A percentile compares a stretch with the other conserved stretches of the same genome.
Evolutionary conservation across 2,888 invertebrate genomes (phyloP).

Genomic region (Gari tellinella): DNA sequence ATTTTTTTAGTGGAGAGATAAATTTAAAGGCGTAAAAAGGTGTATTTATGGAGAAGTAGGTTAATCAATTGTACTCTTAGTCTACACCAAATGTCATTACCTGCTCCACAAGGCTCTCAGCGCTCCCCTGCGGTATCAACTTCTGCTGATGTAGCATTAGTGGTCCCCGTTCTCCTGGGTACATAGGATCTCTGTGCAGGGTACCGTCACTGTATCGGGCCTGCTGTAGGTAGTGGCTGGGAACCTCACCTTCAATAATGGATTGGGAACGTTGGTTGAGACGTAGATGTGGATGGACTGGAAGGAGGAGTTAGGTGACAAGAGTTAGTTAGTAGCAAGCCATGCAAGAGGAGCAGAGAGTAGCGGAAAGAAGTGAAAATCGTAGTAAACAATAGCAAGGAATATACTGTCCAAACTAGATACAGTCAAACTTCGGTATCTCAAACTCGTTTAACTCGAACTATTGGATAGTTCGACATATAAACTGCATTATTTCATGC

Average conservation of each 20-base stretch:
- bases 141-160: constrained; percentile 65
- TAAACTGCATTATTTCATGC: no score
- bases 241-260: constrained; percentile 67
- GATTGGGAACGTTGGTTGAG: constrained; percentile 68
- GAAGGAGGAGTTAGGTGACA: constrained; percentile 7
- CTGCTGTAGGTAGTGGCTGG: constrained; percentile 48
- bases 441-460: no score
- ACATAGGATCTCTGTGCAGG: constrained; percentile 19
- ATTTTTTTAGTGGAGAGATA: no score
- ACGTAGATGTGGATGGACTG: constrained; percentile 59
- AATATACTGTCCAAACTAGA: no score
- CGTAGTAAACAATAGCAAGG: no score
- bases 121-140: constrained; percentile 88
- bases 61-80: no score
- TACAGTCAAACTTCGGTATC: no score
- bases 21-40: no score
- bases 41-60: no score
- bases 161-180: constrained; percentile 65
- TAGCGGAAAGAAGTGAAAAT: no score
- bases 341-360: neutral
- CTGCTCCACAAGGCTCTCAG: constrained; percentile 97
- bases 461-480: no score
- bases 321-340: constrained; percentile 10
- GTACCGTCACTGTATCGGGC: constrained; percentile 70
- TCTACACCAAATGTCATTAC: no score